Conservation (phyloP, 1,140 invertebrate genomes). For the Nephotettix cincticeps region DNA sequence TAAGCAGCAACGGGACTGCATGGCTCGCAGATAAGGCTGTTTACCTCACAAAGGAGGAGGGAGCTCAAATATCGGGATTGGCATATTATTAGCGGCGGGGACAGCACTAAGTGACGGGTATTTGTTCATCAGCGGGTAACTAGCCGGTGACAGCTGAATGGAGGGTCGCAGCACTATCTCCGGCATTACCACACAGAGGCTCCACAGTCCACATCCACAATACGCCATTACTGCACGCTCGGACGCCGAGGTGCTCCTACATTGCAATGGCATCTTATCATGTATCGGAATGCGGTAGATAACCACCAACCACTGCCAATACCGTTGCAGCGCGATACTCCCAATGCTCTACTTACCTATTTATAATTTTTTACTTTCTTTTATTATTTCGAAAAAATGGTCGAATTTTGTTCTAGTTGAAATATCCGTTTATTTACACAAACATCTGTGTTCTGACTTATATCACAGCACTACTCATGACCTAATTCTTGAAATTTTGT, state of each 20-base stretch:
- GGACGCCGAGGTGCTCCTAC: no score
- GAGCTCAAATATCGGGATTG: background rate
- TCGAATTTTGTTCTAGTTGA: no score
- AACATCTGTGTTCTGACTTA: no score
- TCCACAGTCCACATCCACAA: background rate
- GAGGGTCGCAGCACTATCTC: background rate
- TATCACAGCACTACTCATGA: no score
- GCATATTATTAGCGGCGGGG: background rate
- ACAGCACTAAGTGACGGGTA: slow-evolving; percentile 6
- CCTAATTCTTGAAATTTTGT: no score
- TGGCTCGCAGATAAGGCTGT: background rate
- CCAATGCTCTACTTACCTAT: no score
- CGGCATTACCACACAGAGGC: background rate
- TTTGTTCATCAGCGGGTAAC: background rate
- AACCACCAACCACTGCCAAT: no score
- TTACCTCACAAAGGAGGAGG: background rate
- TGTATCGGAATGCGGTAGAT: background rate
- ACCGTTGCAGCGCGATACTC: no score
- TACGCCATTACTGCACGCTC: background rate
- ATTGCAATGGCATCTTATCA: background rate
- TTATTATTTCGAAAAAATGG: no score
- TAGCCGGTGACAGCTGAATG: slow-evolving; percentile 1
- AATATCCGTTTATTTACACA: no score
- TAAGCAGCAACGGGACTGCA: no score
- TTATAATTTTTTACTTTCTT: no score